Evolutionary conservation across 2,113 vertebrate genomes (phyloP).

Genomic region (Pedionomus torquatus): DNA sequence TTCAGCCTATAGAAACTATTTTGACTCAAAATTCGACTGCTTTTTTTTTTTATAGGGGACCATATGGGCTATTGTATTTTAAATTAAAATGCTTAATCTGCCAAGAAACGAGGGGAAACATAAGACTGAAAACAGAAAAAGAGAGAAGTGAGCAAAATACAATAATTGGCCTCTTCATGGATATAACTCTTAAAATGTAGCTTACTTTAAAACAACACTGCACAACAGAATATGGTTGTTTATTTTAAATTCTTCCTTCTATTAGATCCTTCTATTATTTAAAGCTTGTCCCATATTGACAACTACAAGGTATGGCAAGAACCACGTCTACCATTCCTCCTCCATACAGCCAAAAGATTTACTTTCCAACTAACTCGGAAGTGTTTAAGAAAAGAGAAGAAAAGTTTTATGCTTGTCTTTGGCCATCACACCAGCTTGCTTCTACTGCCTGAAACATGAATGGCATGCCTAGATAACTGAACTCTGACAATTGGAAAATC

Average conservation of each 20-base stretch:
- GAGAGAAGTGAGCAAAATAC: background rate
- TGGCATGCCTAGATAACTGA: background rate
- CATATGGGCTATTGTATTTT: background rate
- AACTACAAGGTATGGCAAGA: background rate
- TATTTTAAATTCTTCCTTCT: background rate
- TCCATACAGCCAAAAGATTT: background rate
- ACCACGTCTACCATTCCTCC: background rate
- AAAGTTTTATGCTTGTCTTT: background rate
- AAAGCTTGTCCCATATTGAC: background rate
- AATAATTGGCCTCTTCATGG: background rate
- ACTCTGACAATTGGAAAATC: conserved; percentile 14
- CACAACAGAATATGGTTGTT: background rate
- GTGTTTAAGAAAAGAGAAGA: background rate
- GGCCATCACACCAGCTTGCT: conserved; percentile 37
- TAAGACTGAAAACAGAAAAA: background rate
- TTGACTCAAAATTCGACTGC: background rate
- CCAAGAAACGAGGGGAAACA: background rate
- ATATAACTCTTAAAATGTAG: background rate
- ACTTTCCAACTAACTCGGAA: background rate
- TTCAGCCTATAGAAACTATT: background rate
- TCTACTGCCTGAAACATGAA: background rate
- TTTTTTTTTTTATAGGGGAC: background rate
- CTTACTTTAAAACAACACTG: background rate
- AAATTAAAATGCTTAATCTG: background rate
- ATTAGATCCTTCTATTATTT: background rate